Evolutionary conservation across 2,113 vertebrate species (phyloP).

Genomic region (Microcebus murinus): DNA sequence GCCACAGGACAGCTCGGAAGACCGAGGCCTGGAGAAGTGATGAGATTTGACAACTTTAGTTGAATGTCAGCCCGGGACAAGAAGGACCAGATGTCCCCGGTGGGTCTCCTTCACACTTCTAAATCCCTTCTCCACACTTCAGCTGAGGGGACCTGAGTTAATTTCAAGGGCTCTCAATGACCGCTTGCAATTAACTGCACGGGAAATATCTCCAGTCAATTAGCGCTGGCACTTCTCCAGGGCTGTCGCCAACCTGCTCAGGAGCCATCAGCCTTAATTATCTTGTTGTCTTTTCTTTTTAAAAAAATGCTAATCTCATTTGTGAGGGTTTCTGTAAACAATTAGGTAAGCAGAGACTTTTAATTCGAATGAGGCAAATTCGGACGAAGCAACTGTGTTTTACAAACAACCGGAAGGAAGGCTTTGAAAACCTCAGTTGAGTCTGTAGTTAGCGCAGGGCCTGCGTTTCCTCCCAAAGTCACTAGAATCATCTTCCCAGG

Average conservation of each 20-base stretch:
- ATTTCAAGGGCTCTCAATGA: slow-evolving; percentile 79
- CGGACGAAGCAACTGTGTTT: background rate
- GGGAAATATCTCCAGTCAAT: slow-evolving; percentile 64
- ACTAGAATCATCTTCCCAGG: background rate
- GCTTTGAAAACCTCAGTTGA: background rate
- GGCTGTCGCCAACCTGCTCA: slow-evolving; percentile 65
- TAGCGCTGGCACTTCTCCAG: slow-evolving; percentile 68
- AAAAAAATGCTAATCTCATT: slow-evolving; percentile 65
- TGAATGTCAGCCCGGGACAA: background rate
- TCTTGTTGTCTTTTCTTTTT: slow-evolving; percentile 65
- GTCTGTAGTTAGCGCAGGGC: background rate
- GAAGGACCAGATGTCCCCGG: background rate
- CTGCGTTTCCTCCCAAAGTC: background rate
- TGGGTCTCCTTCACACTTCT: slow-evolving; percentile 76
- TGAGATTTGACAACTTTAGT: background rate
- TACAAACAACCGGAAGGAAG: background rate
- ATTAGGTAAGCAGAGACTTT: slow-evolving; percentile 65
- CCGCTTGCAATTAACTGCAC: slow-evolving; percentile 75
- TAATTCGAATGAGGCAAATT: slow-evolving; percentile 59
- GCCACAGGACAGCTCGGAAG: background rate
- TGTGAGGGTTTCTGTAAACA: slow-evolving; percentile 73
- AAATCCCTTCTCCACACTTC: slow-evolving; percentile 79
- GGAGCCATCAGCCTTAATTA: slow-evolving; percentile 78
- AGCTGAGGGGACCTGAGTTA: slow-evolving; percentile 53
- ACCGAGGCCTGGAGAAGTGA: background rate